Percentiles rank a stretch among this genome's conserved stretches.
Evolutionary conservation across 1,140 invertebrate genomes (phyloP).

Genomic region (Drosophila bocqueti): DNA sequence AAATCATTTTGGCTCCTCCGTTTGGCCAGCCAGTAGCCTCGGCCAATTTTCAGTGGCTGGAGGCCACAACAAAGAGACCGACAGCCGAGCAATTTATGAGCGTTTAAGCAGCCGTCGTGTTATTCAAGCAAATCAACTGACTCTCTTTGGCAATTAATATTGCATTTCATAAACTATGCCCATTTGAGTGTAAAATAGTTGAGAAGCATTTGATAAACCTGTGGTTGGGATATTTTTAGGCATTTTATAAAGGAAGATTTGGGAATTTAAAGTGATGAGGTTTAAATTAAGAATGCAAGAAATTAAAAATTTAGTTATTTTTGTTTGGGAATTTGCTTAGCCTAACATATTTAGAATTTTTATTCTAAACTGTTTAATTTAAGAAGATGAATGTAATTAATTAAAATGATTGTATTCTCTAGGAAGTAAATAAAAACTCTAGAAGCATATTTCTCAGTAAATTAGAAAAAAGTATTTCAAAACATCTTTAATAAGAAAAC

Average conservation of each 20-base stretch:
- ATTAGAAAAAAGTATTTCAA: too few species aligned
- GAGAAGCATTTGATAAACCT: conserved; percentile 2
- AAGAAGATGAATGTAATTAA: too few species aligned
- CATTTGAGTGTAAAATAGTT: conserved; percentile 34
- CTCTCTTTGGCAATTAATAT: conserved; percentile 35
- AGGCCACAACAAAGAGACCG: conserved; percentile 51
- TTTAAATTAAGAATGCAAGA: background rate
- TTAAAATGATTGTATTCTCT: too few species aligned
- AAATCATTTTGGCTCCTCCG: conserved; percentile 44
- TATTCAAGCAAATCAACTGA: conserved; percentile 18
- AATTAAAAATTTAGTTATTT: too few species aligned
- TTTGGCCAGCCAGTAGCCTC: background rate
- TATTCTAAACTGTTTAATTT: background rate
- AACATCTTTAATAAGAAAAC: too few species aligned
- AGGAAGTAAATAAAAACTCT: background rate
- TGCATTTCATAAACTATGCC: background rate
- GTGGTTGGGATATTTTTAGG: conserved; percentile 13
- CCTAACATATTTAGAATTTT: background rate
- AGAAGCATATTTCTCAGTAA: too few species aligned
- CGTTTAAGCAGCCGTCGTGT: conserved; percentile 31
- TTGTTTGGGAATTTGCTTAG: background rate
- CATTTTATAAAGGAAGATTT: background rate
- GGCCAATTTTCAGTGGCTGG: conserved; percentile 20
- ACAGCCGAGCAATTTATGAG: conserved; percentile 30
- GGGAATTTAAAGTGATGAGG: background rate